These are phyloP conservation scores for Macaca fascicularis DNA, from an alignment of 2,113 vertebrate genomes.

Conservation along the genomic window T2T-MFA8v1.1 NC_088386.1:125093001-125093500, in stretches of 20 bases:
- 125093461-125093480: neutral
- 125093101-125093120: neutral
- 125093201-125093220: neutral
- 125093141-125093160: neutral
- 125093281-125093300: neutral
- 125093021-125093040: fast-evolving
- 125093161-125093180: neutral
- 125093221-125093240: neutral
- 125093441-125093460: neutral
- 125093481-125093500: neutral
- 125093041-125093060: fast-evolving
- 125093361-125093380: neutral
- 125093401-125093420: neutral
- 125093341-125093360: neutral
- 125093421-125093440: neutral
- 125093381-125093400: neutral
- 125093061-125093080: neutral
- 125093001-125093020: fast-evolving
- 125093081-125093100: neutral
- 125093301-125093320: neutral
- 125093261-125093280: neutral
- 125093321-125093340: neutral
- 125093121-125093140: neutral
- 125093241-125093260: neutral
- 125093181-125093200: neutral